Evolutionary conservation across 2,113 vertebrate genomes (phyloP).

Genomic region (Mormyrus iriodes): DNA sequence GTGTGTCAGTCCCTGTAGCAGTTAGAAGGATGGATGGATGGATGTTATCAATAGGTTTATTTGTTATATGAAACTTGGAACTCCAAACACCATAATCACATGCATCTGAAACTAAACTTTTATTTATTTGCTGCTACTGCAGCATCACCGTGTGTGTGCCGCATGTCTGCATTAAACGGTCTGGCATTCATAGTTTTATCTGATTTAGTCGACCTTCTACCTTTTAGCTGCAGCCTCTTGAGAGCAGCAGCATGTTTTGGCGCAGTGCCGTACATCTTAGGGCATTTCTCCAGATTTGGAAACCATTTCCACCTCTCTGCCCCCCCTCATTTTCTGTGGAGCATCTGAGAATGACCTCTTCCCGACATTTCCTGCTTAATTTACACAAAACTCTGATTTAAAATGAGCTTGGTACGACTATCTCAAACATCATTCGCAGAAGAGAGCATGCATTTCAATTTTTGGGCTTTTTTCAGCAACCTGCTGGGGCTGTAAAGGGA

Average conservation of each 20-base stretch:
- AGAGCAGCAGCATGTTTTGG: background rate
- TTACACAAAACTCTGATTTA: background rate
- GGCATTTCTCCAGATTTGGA: background rate
- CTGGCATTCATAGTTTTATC: background rate
- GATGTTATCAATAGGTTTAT: background rate
- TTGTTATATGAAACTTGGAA: background rate
- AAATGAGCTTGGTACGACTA: background rate
- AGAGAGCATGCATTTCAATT: background rate
- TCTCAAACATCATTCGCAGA: background rate
- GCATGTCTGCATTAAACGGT: background rate
- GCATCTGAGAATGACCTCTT: background rate
- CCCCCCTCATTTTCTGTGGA: background rate
- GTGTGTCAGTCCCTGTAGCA: background rate
- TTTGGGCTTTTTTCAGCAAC: background rate
- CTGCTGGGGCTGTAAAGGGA: background rate
- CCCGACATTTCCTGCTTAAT: background rate
- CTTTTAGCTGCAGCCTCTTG: background rate
- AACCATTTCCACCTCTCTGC: background rate
- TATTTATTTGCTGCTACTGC: background rate
- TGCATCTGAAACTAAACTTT: background rate
- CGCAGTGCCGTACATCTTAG: background rate
- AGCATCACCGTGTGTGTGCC: background rate
- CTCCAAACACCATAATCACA: background rate
- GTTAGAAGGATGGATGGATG: background rate
- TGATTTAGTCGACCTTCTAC: background rate